Percentiles rank a stretch among this genome's conserved stretches.
These are phyloP conservation scores for Chymomyza procnemis DNA, from an alignment of 2,888 invertebrate genomes.

Conservation along the genomic window DNA sequence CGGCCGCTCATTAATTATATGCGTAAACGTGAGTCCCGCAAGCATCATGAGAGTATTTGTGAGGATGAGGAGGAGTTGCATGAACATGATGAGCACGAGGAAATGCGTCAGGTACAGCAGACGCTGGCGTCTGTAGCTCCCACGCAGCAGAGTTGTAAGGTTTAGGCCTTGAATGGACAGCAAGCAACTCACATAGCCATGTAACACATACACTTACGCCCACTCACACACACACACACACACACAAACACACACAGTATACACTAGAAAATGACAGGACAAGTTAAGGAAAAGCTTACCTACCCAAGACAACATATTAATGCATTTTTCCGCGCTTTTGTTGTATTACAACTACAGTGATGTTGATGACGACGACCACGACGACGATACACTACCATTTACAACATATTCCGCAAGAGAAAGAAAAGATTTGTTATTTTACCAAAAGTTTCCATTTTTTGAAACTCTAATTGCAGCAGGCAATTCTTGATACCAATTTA, in stretches of 20 bases:
- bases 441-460: constrained; percentile 27
- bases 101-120: constrained; percentile 35
- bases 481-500: constrained; percentile 53
- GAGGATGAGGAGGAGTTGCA: constrained; percentile 78
- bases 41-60: constrained; percentile 79
- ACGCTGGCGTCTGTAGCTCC: constrained; percentile 45
- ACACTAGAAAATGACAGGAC: constrained; percentile 37
- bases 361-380: constrained; percentile 58
- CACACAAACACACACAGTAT: constrained; percentile 10
- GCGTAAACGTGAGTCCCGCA: constrained; percentile 79
- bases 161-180: constrained; percentile 38
- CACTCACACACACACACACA: constrained; percentile 10
- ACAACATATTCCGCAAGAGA: constrained; percentile 28
- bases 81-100: constrained; percentile 40
- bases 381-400: constrained; percentile 65
- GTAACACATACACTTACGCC: constrained; percentile 3
- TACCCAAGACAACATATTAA: constrained; percentile 37
- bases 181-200: constrained; percentile 13
- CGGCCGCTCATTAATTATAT: constrained; percentile 80
- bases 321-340: constrained; percentile 30
- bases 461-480: not conserved
- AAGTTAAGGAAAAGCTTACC: constrained; percentile 30
- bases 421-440: not conserved
- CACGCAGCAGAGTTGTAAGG: constrained; percentile 63
- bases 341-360: too few species aligned